Conservation (phyloP, 2,113 vertebrate species). For the Cheirogaleus medius region DNA sequence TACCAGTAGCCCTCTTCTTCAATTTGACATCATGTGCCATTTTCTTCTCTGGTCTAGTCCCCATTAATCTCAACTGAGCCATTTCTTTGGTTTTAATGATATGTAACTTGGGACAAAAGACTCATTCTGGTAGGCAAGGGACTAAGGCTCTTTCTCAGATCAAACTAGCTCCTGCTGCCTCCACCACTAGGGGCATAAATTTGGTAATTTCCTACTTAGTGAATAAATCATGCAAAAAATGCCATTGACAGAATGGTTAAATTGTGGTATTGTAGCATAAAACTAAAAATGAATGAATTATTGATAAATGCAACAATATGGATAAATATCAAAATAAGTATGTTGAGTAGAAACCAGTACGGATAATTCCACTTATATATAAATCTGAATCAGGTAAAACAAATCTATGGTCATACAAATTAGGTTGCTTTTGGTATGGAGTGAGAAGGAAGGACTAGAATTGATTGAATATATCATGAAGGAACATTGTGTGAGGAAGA, state of each 20-base stretch:
- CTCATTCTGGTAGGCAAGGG: background rate
- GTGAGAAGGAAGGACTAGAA: background rate
- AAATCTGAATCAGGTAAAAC: background rate
- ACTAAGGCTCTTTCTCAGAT: background rate
- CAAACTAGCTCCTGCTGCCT: background rate
- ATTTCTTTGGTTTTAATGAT: background rate
- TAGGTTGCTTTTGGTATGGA: background rate
- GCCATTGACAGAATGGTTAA: background rate
- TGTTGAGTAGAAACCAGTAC: background rate
- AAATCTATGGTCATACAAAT: background rate
- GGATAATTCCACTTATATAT: background rate
- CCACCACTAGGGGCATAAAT: background rate
- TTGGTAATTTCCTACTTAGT: background rate
- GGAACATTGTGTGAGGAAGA: background rate
- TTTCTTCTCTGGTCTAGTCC: background rate
- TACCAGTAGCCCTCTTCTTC: background rate
- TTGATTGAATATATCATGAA: background rate
- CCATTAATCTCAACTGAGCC: background rate
- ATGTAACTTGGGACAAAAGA: background rate
- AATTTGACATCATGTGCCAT: background rate
- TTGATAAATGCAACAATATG: background rate
- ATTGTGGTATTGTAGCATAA: background rate
- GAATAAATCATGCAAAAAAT: background rate
- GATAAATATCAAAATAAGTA: background rate
- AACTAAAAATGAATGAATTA: background rate